Percentiles rank a stretch among this genome's conserved stretches.
Conservation (phyloP, 2,888 invertebrate species). For the Matsumyia berberina region DNA sequence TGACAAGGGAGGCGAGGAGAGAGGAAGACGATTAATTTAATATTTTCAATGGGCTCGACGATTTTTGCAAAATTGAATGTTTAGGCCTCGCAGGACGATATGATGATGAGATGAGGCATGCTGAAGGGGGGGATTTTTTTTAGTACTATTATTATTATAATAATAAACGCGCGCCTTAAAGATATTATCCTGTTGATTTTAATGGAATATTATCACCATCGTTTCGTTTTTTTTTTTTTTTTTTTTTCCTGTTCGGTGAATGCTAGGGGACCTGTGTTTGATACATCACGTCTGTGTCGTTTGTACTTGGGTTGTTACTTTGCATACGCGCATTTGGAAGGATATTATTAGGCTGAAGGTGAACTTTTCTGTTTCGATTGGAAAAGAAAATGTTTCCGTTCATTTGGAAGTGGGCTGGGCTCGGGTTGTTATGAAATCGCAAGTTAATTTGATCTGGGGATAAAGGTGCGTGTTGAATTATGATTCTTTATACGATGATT, state of each 20-base stretch:
- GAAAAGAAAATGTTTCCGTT: conserved; percentile 46
- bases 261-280: conserved; percentile 50
- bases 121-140: conserved; percentile 45
- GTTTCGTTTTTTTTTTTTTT: conserved; percentile 11
- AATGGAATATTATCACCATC: conserved; percentile 70
- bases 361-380: conserved; percentile 39
- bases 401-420: conserved; percentile 33
- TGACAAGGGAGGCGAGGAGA: conserved; percentile 4
- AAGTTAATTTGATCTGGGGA: conserved; percentile 72
- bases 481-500: conserved; percentile 66
- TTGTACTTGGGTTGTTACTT: conserved; percentile 61
- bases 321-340: conserved; percentile 54
- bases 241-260: conserved; percentile 2
- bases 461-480: conserved; percentile 67
- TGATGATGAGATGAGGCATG: conserved; percentile 13
- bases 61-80: conserved; percentile 67
- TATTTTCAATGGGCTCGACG: conserved; percentile 70
- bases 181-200: conserved; percentile 75
- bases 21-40: conserved; percentile 68
- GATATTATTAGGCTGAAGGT: conserved; percentile 7
- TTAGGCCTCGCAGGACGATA: conserved; percentile 26
- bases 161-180: conserved; percentile 61
- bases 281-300: conserved; percentile 71
- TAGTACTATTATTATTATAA: conserved; percentile 70
- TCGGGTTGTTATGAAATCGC: conserved; percentile 53